Evolutionary conservation across 2,888 invertebrate species (phyloP).

Genomic region (Nymphalis c-album): DNA sequence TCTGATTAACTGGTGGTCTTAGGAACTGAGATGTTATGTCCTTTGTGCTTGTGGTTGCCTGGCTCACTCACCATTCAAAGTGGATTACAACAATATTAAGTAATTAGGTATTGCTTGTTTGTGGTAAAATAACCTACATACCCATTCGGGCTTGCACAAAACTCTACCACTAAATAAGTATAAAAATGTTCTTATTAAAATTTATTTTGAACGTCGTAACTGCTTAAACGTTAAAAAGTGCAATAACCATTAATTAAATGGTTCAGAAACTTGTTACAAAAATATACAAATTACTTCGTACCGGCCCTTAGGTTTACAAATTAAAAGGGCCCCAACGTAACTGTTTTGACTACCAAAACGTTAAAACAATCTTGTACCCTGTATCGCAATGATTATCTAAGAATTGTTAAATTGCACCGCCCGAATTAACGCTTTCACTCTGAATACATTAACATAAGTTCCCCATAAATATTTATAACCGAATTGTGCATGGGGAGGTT

Average conservation of each 20-base stretch:
- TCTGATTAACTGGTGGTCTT: no score
- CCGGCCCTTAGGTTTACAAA: neutral
- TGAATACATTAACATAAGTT: slow-evolving; percentile 65
- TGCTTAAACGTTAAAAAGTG: neutral
- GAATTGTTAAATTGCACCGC: slow-evolving; percentile 38
- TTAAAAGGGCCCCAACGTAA: slow-evolving; percentile 4
- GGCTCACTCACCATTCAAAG: no score
- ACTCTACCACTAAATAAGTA: no score
- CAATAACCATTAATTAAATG: slow-evolving; percentile 2
- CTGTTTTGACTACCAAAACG: slow-evolving; percentile 27
- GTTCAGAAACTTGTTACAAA: neutral
- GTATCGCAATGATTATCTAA: slow-evolving; percentile 33
- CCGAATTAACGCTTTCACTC: slow-evolving; percentile 71
- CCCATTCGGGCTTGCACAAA: no score
- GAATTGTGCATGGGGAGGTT: slow-evolving; percentile 44
- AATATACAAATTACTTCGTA: slow-evolving; percentile 8
- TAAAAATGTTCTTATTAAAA: no score
- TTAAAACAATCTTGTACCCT: slow-evolving; percentile 35
- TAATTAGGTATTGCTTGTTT: no score
- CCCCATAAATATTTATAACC: slow-evolving; percentile 56
- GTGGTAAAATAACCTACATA: no score
- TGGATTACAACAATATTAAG: no score
- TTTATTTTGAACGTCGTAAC: no score
- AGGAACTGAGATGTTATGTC: no score
- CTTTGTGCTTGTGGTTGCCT: no score